These are phyloP conservation scores for Spodoptera exigua DNA, from an alignment of 2,888 invertebrate species.

Conservation along the genomic window DNA sequence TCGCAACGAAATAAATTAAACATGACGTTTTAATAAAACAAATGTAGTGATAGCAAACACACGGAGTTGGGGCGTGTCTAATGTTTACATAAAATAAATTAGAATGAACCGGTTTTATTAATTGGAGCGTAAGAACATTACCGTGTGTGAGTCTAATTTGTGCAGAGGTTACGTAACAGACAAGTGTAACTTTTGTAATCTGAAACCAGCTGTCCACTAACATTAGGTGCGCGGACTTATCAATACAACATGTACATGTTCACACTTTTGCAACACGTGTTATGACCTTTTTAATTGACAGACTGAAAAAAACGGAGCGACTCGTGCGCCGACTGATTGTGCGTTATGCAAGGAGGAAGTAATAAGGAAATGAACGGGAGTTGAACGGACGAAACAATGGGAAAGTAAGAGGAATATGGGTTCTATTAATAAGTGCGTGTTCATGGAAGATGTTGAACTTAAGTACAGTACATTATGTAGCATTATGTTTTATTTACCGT, in stretches of 20 bases:
- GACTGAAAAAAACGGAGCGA: slow-evolving; percentile 49
- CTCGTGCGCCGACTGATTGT: slow-evolving; percentile 47
- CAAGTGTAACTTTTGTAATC: slow-evolving; percentile 48
- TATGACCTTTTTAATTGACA: slow-evolving; percentile 62
- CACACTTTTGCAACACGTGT: slow-evolving; percentile 60
- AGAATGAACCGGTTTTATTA: slow-evolving; percentile 72
- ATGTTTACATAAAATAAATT: slow-evolving; percentile 74
- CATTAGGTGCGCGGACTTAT: slow-evolving; percentile 52
- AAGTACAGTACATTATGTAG: too few species aligned
- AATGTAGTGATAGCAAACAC: slow-evolving; percentile 55
- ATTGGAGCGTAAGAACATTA: slow-evolving; percentile 84
- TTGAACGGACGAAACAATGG: slow-evolving; percentile 42
- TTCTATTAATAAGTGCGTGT: slow-evolving; percentile 11
- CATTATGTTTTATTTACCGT: too few species aligned
- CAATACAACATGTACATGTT: slow-evolving; percentile 55
- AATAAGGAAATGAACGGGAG: slow-evolving; percentile 54
- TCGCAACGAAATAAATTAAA: slow-evolving; percentile 58
- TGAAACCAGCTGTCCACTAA: slow-evolving; percentile 56
- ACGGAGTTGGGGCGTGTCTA: slow-evolving; percentile 58
- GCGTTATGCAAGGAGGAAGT: slow-evolving; percentile 56
- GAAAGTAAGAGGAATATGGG: slow-evolving; percentile 44
- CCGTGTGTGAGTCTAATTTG: slow-evolving; percentile 66
- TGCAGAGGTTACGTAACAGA: slow-evolving; percentile 51
- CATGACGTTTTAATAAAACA: slow-evolving; percentile 62
- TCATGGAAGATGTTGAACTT: slow-evolving; percentile 27